A percentile compares a stretch with the other conserved stretches of the same genome.
These are phyloP conservation scores for Mormoops blainvillei DNA, from an alignment of 2,113 vertebrate genomes.

Conservation along the genomic window DNA sequence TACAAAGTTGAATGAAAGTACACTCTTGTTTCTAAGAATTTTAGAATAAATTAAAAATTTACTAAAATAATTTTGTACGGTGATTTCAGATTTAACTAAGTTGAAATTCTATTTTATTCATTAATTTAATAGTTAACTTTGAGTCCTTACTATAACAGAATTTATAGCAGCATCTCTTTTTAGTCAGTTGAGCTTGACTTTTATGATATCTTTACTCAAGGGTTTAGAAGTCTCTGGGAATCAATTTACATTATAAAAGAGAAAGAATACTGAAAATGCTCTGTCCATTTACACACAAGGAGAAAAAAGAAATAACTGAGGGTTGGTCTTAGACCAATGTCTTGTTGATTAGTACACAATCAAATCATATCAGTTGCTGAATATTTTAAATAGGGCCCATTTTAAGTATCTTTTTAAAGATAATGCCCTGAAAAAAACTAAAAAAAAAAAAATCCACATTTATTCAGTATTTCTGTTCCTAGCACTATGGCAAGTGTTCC, in stretches of 20 bases:
- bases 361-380: neutral
- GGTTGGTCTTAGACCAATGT: neutral
- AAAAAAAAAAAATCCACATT: neutral
- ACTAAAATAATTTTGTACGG: neutral
- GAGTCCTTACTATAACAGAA: neutral
- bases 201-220: neutral
- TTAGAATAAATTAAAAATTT: neutral
- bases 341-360: neutral
- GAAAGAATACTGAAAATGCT: neutral
- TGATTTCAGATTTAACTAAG: neutral
- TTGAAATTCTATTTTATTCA: neutral
- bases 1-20: neutral
- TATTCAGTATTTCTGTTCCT: neutral
- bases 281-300: neutral
- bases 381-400: neutral
- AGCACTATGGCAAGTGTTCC: neutral
- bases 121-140: neutral
- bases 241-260: neutral
- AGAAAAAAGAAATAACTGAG: neutral
- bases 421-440: neutral
- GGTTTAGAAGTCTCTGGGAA: neutral
- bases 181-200: neutral
- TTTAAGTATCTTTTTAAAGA: neutral
- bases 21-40: neutral
- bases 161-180: neutral